phyloP scores from a whole-genome alignment of 2,797 vertebrate species.

The Leptoclinus maculatus region DNA sequence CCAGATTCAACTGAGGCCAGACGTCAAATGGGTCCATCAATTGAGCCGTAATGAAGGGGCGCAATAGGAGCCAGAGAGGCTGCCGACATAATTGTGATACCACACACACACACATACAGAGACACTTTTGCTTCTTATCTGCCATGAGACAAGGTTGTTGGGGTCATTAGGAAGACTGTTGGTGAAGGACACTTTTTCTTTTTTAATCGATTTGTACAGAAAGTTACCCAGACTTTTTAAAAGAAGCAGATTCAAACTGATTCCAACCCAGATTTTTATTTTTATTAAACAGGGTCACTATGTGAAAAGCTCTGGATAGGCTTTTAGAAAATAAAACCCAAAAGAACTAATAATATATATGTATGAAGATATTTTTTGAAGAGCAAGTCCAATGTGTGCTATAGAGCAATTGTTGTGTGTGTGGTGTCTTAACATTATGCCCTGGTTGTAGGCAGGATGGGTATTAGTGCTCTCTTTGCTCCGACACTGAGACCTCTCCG shows the following conservation, averaged over 20 bases:
- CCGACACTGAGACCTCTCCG: constrained; percentile 30
- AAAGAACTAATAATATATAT: neutral
- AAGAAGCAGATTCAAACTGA: neutral
- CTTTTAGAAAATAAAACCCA: neutral
- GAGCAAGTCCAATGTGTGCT: neutral
- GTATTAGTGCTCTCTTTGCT: constrained; percentile 20
- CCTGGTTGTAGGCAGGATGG: constrained; percentile 13
- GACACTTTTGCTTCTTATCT: constrained; percentile 49
- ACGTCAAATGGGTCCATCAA: constrained; percentile 71
- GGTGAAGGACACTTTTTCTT: neutral
- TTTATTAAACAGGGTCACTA: neutral
- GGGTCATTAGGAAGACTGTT: constrained; percentile 29
- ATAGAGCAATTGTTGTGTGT: neutral
- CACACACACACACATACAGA: constrained; percentile 21
- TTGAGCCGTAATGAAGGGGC: constrained; percentile 67
- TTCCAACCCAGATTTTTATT: neutral
- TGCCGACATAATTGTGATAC: constrained; percentile 45
- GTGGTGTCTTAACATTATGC: constrained; percentile 4
- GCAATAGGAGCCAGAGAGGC: constrained; percentile 52
- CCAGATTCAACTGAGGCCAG: constrained; percentile 66
- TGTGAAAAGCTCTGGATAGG: neutral
- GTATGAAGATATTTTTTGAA: neutral
- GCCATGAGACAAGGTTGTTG: constrained; percentile 28
- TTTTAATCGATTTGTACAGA: neutral
- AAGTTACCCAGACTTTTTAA: constrained; percentile 9